Conservation (phyloP, 2,113 vertebrate genomes). For the Cardinalis cardinalis region DNA sequence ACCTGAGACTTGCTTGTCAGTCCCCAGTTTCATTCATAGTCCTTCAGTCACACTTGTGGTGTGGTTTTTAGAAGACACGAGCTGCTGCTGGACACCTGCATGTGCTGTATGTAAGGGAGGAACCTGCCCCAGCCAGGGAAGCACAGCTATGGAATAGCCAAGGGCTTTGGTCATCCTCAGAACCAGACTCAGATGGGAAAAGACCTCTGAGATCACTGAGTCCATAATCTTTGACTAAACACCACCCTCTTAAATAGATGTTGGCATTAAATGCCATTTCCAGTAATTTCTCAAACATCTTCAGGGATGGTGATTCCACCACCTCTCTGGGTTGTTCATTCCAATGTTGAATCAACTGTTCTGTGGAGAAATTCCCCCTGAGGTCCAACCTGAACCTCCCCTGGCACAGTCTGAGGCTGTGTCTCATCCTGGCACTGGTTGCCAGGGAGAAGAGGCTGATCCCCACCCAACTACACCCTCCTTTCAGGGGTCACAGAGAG, state of each 20-base stretch:
- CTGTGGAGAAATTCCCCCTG: background rate
- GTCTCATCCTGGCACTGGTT: background rate
- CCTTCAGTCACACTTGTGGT: background rate
- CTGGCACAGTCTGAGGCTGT: background rate
- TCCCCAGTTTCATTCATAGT: background rate
- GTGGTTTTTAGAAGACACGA: background rate
- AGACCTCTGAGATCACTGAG: background rate
- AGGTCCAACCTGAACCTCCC: background rate
- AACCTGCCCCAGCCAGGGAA: background rate
- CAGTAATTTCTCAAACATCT: accelerated
- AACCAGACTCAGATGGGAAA: background rate
- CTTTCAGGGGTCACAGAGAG: background rate
- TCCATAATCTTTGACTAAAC: background rate
- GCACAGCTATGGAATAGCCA: background rate
- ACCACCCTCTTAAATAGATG: background rate
- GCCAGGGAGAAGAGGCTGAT: accelerated
- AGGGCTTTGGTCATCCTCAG: background rate
- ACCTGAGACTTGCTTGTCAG: background rate
- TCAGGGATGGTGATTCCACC: background rate
- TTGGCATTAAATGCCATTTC: background rate
- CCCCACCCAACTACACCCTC: background rate
- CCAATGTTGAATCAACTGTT: background rate
- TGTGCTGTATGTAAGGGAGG: background rate
- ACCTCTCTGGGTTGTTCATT: background rate
- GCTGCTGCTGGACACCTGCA: accelerated